Percentiles rank a stretch among this genome's conserved stretches.
phyloP scores from a whole-genome alignment of 2,797 vertebrate species.

The Austrolebias charrua region DNA sequence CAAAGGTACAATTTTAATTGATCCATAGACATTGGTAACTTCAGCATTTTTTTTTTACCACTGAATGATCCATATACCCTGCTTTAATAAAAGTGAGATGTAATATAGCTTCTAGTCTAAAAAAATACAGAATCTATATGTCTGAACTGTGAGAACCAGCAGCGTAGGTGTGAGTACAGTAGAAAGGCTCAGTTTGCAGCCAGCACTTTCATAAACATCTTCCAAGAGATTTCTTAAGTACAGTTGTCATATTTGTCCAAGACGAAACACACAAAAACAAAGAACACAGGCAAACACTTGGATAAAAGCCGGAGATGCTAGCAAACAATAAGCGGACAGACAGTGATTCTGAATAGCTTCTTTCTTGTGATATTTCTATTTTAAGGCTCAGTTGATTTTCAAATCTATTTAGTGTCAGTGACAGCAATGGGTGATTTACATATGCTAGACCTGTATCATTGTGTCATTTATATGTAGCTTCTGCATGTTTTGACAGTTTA shows the following conservation, averaged over 20 bases:
- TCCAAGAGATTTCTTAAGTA: slow-evolving; percentile 34
- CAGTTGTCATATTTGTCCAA: slow-evolving; percentile 39
- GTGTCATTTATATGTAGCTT: slow-evolving; percentile 22
- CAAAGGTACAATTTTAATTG: too few species aligned
- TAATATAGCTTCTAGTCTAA: background rate
- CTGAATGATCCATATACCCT: background rate
- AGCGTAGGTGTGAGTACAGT: background rate
- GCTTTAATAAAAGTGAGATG: background rate
- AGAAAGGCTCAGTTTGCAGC: slow-evolving; percentile 12
- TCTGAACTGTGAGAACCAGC: too few species aligned
- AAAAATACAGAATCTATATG: background rate
- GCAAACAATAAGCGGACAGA: slow-evolving; percentile 33
- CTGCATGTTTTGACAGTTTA: slow-evolving; percentile 24
- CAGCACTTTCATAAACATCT: slow-evolving; percentile 33
- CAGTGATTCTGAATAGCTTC: slow-evolving; percentile 42
- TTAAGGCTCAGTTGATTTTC: slow-evolving; percentile 37
- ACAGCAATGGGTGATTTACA: slow-evolving; percentile 34
- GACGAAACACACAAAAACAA: background rate
- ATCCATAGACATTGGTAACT: too few species aligned
- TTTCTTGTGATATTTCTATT: slow-evolving; percentile 56
- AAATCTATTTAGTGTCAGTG: slow-evolving; percentile 39
- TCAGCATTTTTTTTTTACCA: too few species aligned
- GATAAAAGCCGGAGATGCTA: slow-evolving; percentile 42
- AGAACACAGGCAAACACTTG: slow-evolving; percentile 28
- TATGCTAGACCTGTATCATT: slow-evolving; percentile 4